Evolutionary conservation across 2,797 vertebrate species (phyloP).

Genomic region (Typhlichthys eigenmanni): DNA sequence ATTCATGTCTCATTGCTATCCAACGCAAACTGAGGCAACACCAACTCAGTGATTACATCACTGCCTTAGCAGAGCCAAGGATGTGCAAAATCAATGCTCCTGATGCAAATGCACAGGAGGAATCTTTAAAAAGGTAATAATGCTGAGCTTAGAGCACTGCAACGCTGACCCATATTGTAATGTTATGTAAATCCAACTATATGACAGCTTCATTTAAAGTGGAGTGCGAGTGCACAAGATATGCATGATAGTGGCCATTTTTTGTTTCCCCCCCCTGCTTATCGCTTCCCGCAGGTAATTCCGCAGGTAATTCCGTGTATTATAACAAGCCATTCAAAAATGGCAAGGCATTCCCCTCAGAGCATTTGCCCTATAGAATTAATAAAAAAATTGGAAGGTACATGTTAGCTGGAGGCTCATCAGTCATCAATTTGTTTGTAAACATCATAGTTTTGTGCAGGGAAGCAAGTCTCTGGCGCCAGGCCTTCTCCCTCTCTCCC

Average conservation of each 20-base stretch:
- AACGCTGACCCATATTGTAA: constrained; percentile 70
- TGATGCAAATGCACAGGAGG: constrained; percentile 65
- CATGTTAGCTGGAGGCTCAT: constrained; percentile 70
- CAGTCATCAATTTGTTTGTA: constrained; percentile 82
- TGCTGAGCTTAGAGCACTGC: constrained; percentile 66
- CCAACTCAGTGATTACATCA: constrained; percentile 73
- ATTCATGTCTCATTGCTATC: constrained; percentile 43
- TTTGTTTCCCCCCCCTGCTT: constrained; percentile 22
- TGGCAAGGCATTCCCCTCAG: constrained; percentile 56
- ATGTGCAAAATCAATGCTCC: constrained; percentile 71
- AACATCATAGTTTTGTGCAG: constrained; percentile 78
- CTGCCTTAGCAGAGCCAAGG: constrained; percentile 65
- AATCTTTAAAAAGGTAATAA: constrained; percentile 77
- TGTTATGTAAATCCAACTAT: constrained; percentile 80
- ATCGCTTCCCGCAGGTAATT: constrained; percentile 66
- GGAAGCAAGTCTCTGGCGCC: constrained; percentile 68
- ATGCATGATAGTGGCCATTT: too few species aligned
- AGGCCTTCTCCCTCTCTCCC: constrained; percentile 26
- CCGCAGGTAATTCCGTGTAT: constrained; percentile 72
- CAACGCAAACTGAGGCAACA: constrained; percentile 52
- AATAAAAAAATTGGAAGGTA: constrained; percentile 55
- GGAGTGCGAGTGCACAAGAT: constrained; percentile 9
- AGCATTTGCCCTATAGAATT: constrained; percentile 56
- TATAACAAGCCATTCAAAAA: constrained; percentile 70
- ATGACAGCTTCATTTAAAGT: constrained; percentile 27